phyloP scores from a whole-genome alignment of 2,797 vertebrate species.

The Odontamblyopus lacepedii region DNA sequence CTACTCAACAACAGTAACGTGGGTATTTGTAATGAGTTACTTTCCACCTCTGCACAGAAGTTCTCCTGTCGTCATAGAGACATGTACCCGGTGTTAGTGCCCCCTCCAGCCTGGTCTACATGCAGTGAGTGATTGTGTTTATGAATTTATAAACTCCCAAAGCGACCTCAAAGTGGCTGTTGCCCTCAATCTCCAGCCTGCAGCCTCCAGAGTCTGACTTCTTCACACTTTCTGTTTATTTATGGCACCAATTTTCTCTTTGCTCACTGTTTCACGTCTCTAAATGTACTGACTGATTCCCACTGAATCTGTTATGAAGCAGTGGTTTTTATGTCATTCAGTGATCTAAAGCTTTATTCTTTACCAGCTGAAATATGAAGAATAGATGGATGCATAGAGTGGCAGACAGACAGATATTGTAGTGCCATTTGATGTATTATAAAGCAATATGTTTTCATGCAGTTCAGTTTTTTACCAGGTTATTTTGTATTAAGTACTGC shows the following conservation, averaged over 20 bases:
- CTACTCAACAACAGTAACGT: no score
- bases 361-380: slow-evolving; percentile 6
- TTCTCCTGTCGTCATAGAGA: background rate
- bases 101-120: slow-evolving; percentile 18
- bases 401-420: no score
- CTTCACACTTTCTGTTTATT: slow-evolving; percentile 24
- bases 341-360: background rate
- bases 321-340: background rate
- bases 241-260: slow-evolving; percentile 38
- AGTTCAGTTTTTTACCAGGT: no score
- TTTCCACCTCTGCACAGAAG: no score
- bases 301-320: background rate
- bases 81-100: background rate
- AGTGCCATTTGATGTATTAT: no score
- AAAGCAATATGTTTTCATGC: no score
- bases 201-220: slow-evolving; percentile 11
- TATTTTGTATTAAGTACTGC: no score
- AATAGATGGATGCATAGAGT: background rate
- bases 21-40: no score
- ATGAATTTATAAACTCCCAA: slow-evolving; percentile 31
- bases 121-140: slow-evolving; percentile 20
- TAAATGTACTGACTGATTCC: background rate
- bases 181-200: slow-evolving; percentile 37
- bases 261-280: slow-evolving; percentile 15
- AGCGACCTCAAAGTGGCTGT: slow-evolving; percentile 41